phyloP scores from a whole-genome alignment of 2,888 invertebrate species.

The Parthenolecanium corni region DNA sequence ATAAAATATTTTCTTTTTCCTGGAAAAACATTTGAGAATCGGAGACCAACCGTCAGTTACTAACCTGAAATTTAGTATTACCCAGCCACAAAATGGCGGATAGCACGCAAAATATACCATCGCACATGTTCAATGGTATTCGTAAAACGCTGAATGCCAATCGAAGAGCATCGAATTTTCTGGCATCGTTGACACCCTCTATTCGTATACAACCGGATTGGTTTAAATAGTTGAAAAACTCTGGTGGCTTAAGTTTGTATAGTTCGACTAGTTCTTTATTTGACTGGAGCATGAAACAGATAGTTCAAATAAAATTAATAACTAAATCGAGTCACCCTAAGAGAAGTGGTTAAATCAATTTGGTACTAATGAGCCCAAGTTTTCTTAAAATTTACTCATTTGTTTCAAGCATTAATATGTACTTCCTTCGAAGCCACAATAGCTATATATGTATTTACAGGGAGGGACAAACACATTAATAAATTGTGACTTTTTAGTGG shows the following conservation, averaged over 20 bases:
- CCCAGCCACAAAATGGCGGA: conserved; percentile 86
- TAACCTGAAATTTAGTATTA: conserved; percentile 65
- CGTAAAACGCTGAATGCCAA: conserved; percentile 80
- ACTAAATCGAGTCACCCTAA: no score
- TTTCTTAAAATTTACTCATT: no score
- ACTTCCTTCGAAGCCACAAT: no score
- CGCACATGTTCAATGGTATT: conserved; percentile 72
- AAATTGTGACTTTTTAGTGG: no score
- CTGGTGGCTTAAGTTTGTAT: conserved; percentile 60
- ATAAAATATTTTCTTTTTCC: background rate
- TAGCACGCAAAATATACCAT: conserved; percentile 76
- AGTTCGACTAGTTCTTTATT: conserved; percentile 63
- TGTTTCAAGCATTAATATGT: no score
- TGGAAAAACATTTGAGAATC: background rate
- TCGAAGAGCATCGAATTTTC: conserved; percentile 68
- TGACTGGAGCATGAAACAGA: conserved; percentile 5
- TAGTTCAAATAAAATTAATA: no score
- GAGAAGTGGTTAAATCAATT: no score
- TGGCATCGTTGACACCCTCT: conserved; percentile 53
- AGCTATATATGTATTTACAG: no score
- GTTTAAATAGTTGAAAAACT: conserved; percentile 70
- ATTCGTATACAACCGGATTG: conserved; percentile 62
- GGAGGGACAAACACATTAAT: no score
- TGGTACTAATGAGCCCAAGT: no score
- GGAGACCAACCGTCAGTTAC: background rate